phyloP scores from a whole-genome alignment of 2,888 invertebrate genomes.

The Orgyia antiqua region DNA sequence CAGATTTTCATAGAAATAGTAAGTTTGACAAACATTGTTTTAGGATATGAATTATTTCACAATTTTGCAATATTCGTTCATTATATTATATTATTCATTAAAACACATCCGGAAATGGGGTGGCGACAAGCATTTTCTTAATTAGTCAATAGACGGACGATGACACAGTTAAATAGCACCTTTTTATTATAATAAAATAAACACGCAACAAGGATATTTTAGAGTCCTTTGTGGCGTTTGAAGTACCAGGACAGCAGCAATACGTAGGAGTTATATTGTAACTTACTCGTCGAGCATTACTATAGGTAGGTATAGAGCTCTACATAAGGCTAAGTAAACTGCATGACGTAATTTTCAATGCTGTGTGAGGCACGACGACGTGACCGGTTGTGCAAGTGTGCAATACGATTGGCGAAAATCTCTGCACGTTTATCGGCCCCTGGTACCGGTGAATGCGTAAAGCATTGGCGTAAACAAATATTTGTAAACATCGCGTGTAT shows the following conservation, averaged over 20 bases:
- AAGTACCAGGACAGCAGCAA: slow-evolving; percentile 58
- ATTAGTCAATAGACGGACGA: no score
- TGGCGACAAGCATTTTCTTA: no score
- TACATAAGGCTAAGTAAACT: slow-evolving; percentile 67
- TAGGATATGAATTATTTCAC: no score
- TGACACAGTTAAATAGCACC: no score
- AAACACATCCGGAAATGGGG: no score
- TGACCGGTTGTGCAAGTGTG: slow-evolving; percentile 64
- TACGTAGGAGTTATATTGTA: slow-evolving; percentile 43
- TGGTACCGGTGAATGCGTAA: slow-evolving; percentile 43
- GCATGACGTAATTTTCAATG: slow-evolving; percentile 69
- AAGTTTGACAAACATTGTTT: no score
- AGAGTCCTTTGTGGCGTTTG: slow-evolving; percentile 53
- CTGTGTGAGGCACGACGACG: slow-evolving; percentile 56
- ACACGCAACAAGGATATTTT: slow-evolving; percentile 20
- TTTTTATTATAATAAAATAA: no score
- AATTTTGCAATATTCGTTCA: no score
- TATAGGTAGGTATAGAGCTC: slow-evolving; percentile 48
- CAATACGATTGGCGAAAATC: slow-evolving; percentile 52
- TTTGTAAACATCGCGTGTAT: no score
- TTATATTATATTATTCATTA: no score
- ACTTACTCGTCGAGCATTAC: slow-evolving; percentile 46
- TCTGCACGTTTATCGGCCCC: slow-evolving; percentile 48
- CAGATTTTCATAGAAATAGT: no score
- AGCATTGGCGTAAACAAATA: slow-evolving; percentile 18